Base-by-base conservation (phyloP, 2,797 vertebrate genomes). In the Fistularia commersonii region DNA sequence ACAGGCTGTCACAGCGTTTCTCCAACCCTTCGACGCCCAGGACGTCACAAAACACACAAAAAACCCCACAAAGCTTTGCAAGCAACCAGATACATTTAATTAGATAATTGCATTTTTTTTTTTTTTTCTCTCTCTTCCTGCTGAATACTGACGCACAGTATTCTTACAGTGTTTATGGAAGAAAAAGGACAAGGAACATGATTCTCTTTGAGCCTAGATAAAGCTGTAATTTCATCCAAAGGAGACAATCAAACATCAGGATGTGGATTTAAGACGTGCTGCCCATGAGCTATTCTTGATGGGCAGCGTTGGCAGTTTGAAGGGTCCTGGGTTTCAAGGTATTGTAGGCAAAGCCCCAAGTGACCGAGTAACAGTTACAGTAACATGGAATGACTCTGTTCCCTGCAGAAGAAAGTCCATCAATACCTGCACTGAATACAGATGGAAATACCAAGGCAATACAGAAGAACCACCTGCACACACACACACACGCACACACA, bases 61-160 rank as follows among this genome's bases (percentile, higher is more conserved):
- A 53, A 72, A 48, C 14, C 32, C 12, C 61, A 68, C 74, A 77
- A 85, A 79, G 71, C 68, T 55, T 38, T 35, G 38, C 58, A 52
- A 69, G 88, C 74, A 89, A 89, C 86, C 66, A 73, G 86, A 88
- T 86, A 81, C 77, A 69, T 86, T 86, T 88, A 86, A 89, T 86
- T 54, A 79, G 53, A 81, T 81, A 83, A 84, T 74, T 68, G 74
- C 54, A 48, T 66, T 67, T 63, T 72, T 61, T 66, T 61, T 37
- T n/a, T 33, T 47, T 36, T 69, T 59, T 35, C 57, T 43, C n/a
- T n/a, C n/a, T n/a, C n/a, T n/a, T n/a, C n/a, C 51, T 41, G 64
- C 62, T 54, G 52, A 51, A 71, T 68, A 69, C 70, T 44, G 42
- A 37, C 69, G 84, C 66, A 44, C 63, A 50, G 54, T 51, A 41